Evolutionary conservation across 2,888 invertebrate genomes (phyloP), one percentile per base, ranked within the genome.

Genomic region (Erpobdella octoculata): DNA sequence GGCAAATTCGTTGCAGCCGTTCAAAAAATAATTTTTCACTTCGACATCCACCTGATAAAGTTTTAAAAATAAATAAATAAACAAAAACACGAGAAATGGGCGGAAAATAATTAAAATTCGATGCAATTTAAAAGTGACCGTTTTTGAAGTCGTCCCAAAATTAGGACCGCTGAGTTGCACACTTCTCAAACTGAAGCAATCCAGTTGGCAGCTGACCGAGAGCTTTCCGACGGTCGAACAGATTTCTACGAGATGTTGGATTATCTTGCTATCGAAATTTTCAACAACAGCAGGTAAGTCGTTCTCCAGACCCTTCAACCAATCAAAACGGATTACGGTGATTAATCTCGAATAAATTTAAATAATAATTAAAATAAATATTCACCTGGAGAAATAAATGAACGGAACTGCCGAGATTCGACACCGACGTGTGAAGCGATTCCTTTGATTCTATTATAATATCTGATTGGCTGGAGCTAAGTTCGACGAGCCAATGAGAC

Each of bases 331-430:
- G 9, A 58, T 58, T 62, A 62, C 8, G 21, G 38, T 65, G 18
- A 9, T 21, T 37, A 38, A 64, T 37, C n/a, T 5, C 1, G 2
- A 37, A 38, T 1, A 37, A 65, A 65, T 33, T 9, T 31, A 65
- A 65, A 35, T 9, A 25, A 31, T 35, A 6, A 38, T 37, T 38
- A 25, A 36, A n/a, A n/a, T 37, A 64, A 67, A 67, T 15, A 38
- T n/a, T 25, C 28, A 69, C 69, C 69, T 69, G 69, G 33, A 69
- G 33, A 25, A 69, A 69, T 18, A 36, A 53, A n/a, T 69, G 69
- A 12, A 69, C n/a, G 15, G 35, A 37, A n/a, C 35, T 12, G 18
- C 69, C 69, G n/a, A 58, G 25, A 28, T 38, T n/a, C 3, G 33
- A 48, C 15, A 69, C 36, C 35, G 31, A 48, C 33, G n/a, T 15